Conservation (phyloP, 2,797 vertebrate species). For the Etheostoma perlongum region DNA sequence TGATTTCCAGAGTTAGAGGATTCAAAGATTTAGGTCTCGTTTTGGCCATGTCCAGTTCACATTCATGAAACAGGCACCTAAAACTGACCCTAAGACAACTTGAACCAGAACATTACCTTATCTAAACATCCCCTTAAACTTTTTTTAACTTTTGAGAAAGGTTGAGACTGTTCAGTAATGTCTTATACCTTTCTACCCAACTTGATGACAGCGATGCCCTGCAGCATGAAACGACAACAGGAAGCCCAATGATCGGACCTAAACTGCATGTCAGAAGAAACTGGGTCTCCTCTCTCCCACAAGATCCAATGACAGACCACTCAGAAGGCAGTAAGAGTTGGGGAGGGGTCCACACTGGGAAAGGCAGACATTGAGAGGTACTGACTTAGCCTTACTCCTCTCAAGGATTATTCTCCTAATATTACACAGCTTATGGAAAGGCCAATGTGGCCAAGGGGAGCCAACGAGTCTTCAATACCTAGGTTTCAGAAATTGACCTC, state of each 20-base stretch:
- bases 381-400: constrained; percentile 73
- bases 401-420: constrained; percentile 87
- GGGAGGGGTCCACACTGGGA: constrained; percentile 67
- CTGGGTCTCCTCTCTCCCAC: constrained; percentile 78
- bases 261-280: constrained; percentile 59
- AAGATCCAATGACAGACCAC: constrained; percentile 82
- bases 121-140: constrained; percentile 9
- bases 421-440: constrained; percentile 86
- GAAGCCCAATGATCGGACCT: constrained; percentile 60
- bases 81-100: neutral
- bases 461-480: constrained; percentile 49
- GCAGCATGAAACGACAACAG: constrained; percentile 68
- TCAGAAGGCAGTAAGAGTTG: constrained; percentile 68
- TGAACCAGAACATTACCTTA: neutral
- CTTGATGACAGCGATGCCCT: constrained; percentile 79
- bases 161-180: constrained; percentile 18
- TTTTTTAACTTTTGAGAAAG: constrained; percentile 1
- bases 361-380: constrained; percentile 73
- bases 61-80: neutral
- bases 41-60: neutral
- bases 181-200: constrained; percentile 31
- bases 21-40: neutral
- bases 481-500: constrained; percentile 49
- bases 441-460: constrained; percentile 58
- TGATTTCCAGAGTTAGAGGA: neutral